Evolutionary conservation across 2,888 invertebrate genomes (phyloP).

Genomic region (Microchrysa polita): DNA sequence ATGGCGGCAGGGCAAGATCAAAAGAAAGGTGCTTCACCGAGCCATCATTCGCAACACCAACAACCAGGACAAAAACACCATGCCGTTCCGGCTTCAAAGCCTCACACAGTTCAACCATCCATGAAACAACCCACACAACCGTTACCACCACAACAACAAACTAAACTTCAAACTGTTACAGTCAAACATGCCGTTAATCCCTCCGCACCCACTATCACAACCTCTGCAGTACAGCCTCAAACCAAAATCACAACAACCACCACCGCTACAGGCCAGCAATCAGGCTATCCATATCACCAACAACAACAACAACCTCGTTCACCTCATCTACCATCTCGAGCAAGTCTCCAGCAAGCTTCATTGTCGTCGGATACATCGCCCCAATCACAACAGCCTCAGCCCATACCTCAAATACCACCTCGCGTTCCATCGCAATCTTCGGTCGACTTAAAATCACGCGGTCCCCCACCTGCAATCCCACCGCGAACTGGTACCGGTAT

Average conservation of each 20-base stretch:
- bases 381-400: conserved; percentile 47
- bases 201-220: conserved; percentile 62
- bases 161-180: conserved; percentile 57
- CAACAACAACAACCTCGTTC: conserved; percentile 49
- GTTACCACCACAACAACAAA: conserved; percentile 54
- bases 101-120: conserved; percentile 49
- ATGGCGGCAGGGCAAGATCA: conserved; percentile 92
- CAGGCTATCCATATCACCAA: conserved; percentile 26
- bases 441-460: conserved; percentile 54
- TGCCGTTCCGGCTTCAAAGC: conserved; percentile 45
- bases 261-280: conserved; percentile 10
- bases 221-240: conserved; percentile 62
- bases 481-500: conserved; percentile 58
- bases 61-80: conserved; percentile 52
- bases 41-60: conserved; percentile 61
- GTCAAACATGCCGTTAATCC: conserved; percentile 62
- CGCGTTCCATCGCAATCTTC: conserved; percentile 61
- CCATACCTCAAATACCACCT: conserved; percentile 61
- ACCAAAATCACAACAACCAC: conserved; percentile 41
- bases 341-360: conserved; percentile 29
- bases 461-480: conserved; percentile 64
- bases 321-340: conserved; percentile 49
- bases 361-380: conserved; percentile 49
- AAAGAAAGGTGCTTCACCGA: conserved; percentile 67
- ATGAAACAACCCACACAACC: conserved; percentile 51